Conservation (phyloP, 2,888 invertebrate genomes). For the Pterostichus madidus region DNA sequence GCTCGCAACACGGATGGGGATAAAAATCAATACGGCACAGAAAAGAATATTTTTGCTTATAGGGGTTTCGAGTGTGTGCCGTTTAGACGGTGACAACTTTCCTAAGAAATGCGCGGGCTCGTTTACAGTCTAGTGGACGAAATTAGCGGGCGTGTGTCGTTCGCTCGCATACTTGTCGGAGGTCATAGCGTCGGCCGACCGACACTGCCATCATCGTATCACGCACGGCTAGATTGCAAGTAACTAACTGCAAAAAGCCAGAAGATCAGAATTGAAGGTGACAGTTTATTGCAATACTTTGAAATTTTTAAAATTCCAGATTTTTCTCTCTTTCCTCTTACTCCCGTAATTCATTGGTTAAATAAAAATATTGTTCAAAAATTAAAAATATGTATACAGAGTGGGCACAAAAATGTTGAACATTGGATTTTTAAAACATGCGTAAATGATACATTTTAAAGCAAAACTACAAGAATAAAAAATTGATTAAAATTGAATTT, state of each 20-base stretch:
- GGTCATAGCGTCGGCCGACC: conserved; percentile 25
- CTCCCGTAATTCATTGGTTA: conserved; percentile 22
- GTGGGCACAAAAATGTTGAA: no score
- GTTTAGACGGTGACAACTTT: conserved; percentile 66
- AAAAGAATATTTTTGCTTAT: conserved; percentile 77
- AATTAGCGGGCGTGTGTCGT: conserved; percentile 60
- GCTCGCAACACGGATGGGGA: conserved; percentile 75
- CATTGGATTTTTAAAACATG: no score
- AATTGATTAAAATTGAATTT: no score
- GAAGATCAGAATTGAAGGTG: conserved; percentile 54
- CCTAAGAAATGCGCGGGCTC: conserved; percentile 42
- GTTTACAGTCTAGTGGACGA: conserved; percentile 59
- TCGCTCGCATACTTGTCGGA: conserved; percentile 38
- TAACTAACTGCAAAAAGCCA: conserved; percentile 4
- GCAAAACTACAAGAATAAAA: no score
- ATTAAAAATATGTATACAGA: no score
- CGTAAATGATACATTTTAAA: no score
- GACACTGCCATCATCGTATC: neutral
- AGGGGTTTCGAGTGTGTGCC: conserved; percentile 71
- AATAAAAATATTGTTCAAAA: neutral
- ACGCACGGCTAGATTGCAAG: conserved; percentile 1
- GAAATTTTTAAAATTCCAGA: conserved; percentile 42
- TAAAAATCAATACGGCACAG: conserved; percentile 77
- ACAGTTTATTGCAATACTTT: conserved; percentile 57
- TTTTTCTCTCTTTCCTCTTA: conserved; percentile 5